Evolutionary conservation across 2,113 vertebrate species (phyloP).

Genomic region (Hypocryptadius cinnamomeus): DNA sequence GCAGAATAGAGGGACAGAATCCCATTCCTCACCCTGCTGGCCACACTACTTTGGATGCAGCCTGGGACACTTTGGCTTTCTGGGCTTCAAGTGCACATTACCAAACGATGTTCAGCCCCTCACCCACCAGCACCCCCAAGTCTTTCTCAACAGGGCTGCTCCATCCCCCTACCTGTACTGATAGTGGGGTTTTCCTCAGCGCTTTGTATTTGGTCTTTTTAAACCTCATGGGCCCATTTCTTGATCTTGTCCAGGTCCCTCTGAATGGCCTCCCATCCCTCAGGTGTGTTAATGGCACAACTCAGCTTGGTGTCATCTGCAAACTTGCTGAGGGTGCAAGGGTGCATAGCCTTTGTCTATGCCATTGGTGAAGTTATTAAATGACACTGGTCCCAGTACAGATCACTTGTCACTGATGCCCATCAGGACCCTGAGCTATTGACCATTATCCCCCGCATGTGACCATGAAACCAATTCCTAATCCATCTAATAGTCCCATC

Average conservation of each 20-base stretch:
- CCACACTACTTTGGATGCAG: neutral
- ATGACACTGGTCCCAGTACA: neutral
- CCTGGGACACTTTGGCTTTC: neutral
- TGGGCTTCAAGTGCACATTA: neutral
- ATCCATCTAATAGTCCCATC: no score
- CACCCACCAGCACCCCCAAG: neutral
- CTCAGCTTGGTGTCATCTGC: neutral
- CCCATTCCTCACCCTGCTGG: neutral
- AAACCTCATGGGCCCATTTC: neutral
- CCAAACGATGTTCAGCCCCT: neutral
- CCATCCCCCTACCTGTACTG: neutral
- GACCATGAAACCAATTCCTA: neutral
- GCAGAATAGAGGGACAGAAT: neutral
- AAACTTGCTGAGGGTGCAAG: neutral
- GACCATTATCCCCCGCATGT: neutral
- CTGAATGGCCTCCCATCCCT: neutral
- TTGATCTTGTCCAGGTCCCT: neutral
- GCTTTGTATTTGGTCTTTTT: neutral
- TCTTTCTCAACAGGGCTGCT: neutral
- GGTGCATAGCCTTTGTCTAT: neutral
- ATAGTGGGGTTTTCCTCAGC: neutral
- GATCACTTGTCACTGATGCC: neutral
- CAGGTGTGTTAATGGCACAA: neutral
- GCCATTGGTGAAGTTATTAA: neutral
- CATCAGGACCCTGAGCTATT: neutral